Evolutionary conservation across 2,113 vertebrate species (phyloP).

Genomic region (Bos indicus): DNA sequence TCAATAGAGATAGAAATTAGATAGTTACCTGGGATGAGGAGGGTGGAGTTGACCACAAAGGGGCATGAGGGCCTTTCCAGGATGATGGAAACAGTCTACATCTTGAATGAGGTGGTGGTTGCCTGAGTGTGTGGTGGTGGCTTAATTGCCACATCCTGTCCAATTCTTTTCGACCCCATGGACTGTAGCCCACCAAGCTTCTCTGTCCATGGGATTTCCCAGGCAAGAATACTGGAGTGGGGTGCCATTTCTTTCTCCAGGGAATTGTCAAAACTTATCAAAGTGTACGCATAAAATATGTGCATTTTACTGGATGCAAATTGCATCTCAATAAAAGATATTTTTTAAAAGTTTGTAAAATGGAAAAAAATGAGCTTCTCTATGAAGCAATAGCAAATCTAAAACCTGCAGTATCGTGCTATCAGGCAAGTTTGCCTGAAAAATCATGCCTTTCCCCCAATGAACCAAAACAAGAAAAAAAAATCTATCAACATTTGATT

Average conservation of each 20-base stretch:
- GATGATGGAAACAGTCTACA: not conserved
- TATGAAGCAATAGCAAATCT: not conserved
- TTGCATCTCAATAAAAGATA: not conserved
- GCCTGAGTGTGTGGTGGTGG: not conserved
- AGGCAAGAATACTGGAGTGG: not conserved
- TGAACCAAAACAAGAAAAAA: not conserved
- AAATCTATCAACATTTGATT: not conserved
- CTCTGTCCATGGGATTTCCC: not conserved
- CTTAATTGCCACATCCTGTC: not conserved
- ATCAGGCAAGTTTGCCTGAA: not conserved
- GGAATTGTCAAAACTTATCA: not conserved
- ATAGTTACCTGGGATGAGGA: not conserved
- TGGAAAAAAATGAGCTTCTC: not conserved
- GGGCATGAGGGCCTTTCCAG: not conserved
- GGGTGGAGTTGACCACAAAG: not conserved
- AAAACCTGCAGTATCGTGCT: not conserved
- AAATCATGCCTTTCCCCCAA: not conserved
- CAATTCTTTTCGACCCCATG: not conserved
- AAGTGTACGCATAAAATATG: not conserved
- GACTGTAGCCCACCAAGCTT: not conserved
- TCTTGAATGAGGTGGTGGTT: not conserved
- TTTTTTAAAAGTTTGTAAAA: not conserved
- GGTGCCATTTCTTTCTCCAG: not conserved
- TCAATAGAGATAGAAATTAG: not conserved
- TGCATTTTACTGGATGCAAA: not conserved